Evolutionary conservation across 2,888 invertebrate species (phyloP), one percentile per base, ranked within the genome.

Genomic region (Tetropium fuscum): DNA sequence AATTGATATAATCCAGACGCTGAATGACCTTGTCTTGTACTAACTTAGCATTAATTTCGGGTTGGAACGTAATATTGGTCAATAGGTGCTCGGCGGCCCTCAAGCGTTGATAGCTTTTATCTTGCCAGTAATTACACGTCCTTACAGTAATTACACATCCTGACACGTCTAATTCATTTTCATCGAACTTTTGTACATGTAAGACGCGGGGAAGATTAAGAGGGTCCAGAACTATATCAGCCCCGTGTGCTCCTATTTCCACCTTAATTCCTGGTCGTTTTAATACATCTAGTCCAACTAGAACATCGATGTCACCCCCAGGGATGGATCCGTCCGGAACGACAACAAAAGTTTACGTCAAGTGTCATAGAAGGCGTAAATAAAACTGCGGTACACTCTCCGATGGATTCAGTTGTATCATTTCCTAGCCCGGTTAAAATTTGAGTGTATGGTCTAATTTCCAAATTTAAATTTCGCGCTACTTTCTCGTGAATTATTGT

Each of bases 271-370:
- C 51, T 3, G 38, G 16, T 51, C 38, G 38, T 36, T 19, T 51
- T 10, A 51, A 15, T 5, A 51, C 51, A 40, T 51, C 38, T 8
- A 38, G 16, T 18, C 38, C 51, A 20, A 40, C 41, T 16, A 27
- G 51, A n/a, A 47, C 54, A 34, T 48, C 59, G 43, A 59, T 48
- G 32, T 45, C 30, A 40, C 22, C 30, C 41, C 54, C 54, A 3
- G 59, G 48, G 15, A 58, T 58, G 32, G 53, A 58, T 45, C 54
- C 58, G 41, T 58, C 54, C 49, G 58, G 58, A 1, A 58, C 54
- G 34, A 59, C 45, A 11, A 45, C 13, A n/a, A 54, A 54, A 58
- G 10, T 54, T 47, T 27, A 54, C 41, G 45, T 54, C 58, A 11
- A 58, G 45, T 2, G 58, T 54, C 45, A 58, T 58, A 8, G 54